Percentiles rank a stretch among this genome's conserved stretches.
These are phyloP conservation scores for Liodrosophila aerea DNA, from an alignment of 2,888 invertebrate species.

Conservation along the genomic window DNA sequence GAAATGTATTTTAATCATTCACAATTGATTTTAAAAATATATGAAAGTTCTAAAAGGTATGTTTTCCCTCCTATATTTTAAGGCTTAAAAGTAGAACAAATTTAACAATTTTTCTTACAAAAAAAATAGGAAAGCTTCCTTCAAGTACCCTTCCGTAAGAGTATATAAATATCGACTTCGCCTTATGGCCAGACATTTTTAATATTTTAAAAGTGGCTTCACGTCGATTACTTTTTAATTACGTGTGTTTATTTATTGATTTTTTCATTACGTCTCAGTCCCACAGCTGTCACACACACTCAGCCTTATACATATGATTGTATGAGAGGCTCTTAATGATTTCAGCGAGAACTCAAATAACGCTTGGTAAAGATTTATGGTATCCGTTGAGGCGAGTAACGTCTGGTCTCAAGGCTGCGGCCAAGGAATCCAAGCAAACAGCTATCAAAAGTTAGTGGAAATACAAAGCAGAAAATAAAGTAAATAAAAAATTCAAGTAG, in stretches of 20 bases:
- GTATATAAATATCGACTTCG: too few species aligned
- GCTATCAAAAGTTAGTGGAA: slow-evolving; percentile 25
- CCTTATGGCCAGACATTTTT: background rate
- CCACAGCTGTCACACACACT: slow-evolving; percentile 20
- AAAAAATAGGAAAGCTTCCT: too few species aligned
- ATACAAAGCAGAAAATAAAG: too few species aligned
- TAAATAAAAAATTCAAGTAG: slow-evolving; percentile 8
- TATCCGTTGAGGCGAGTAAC: slow-evolving; percentile 55
- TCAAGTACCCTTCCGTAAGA: too few species aligned
- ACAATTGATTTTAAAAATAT: too few species aligned
- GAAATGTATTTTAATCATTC: too few species aligned
- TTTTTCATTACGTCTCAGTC: slow-evolving; percentile 23
- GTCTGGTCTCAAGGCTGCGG: slow-evolving; percentile 37
- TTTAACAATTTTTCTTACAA: too few species aligned
- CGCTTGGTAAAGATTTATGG: slow-evolving; percentile 57
- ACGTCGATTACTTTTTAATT: slow-evolving; percentile 36
- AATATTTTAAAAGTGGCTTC: slow-evolving; percentile 10
- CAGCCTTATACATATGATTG: slow-evolving; percentile 12
- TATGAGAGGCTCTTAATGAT: slow-evolving; percentile 37
- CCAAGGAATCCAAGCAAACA: slow-evolving; percentile 25
- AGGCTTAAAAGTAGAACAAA: too few species aligned
- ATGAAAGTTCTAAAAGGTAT: too few species aligned
- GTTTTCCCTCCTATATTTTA: too few species aligned
- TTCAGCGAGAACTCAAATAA: slow-evolving; percentile 13
- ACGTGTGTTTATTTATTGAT: slow-evolving; percentile 41